Evolutionary conservation across 2,888 invertebrate species (phyloP), one percentile per base, ranked within the genome.

Genomic region (Lagria hirta): DNA sequence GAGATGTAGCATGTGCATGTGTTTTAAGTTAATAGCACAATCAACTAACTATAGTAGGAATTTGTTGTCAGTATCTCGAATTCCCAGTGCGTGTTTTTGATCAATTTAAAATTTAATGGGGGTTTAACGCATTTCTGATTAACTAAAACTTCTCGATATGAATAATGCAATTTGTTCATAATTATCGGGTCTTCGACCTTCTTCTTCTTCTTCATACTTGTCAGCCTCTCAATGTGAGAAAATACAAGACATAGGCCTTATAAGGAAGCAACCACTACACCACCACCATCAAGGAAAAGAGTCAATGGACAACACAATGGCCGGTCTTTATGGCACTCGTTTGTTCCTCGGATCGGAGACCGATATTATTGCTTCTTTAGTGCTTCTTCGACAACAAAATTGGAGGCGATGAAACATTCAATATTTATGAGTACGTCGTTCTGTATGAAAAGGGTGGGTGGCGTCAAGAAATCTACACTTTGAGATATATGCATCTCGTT

Each of bases 151-250:
- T 35, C 28, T 35, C 22, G 35, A 43, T 35, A 35, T 43, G 42
- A 43, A 43, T 43, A 35, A 43, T 43, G 34, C 42, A 43, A 22
- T 33, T 22, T 33, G 23, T 7, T 16, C 34, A 33, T n/a, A n/a
- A n/a, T 42, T 42, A 34, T 42, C 34, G 46, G 60, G 60, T 60
- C 57, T 53, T 45, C 52, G 57, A 60, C 60, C 60, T 55, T 33
- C 43, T 46, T 55, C 49, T 44, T 51, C 60, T 55, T 33, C 43
- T 46, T 55, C 49, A 46, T 51, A 48, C 42, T 35, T 54, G 56
- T 56, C 56, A 56, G 55, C 53, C 49, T 59, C 57, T 43, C 48
- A 38, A 41, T 36, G 45, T 49, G 44, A 53, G 55, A 58, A 52
- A 46, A 51, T 36, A 47, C 51, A 54, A 54, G 52, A 52, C 51